phyloP scores from a whole-genome alignment of 2,113 vertebrate species.

The Neotoma lepida region DNA sequence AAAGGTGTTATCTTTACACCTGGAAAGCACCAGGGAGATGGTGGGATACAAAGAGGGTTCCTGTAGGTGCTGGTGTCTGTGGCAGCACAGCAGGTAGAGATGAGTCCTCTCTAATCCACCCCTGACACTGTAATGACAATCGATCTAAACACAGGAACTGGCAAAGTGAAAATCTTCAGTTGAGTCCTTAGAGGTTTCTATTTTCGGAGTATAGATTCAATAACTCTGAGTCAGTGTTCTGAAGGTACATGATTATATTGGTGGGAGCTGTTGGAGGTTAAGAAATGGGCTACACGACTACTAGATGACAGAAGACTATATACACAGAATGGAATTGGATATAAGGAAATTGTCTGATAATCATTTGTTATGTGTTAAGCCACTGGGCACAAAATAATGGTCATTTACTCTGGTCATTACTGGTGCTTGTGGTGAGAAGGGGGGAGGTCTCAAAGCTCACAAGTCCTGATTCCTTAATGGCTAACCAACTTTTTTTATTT shows the following conservation, averaged over 20 bases:
- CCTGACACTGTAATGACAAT: neutral
- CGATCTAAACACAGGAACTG: neutral
- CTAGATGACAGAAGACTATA: neutral
- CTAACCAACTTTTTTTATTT: neutral
- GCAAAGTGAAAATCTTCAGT: neutral
- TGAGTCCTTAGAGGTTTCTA: neutral
- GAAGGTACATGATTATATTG: neutral
- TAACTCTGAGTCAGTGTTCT: neutral
- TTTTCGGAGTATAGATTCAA: neutral
- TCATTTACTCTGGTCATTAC: neutral
- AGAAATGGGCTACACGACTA: neutral
- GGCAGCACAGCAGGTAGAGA: neutral
- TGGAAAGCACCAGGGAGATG: neutral
- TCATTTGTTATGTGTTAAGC: neutral
- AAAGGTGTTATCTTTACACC: neutral
- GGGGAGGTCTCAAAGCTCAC: neutral
- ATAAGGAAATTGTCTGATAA: neutral
- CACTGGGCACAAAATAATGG: neutral
- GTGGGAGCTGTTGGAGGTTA: neutral
- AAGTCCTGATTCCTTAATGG: neutral
- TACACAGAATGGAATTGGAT: neutral
- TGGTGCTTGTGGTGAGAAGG: neutral
- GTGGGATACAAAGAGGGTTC: neutral
- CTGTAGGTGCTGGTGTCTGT: neutral
- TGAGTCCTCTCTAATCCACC: neutral